phyloP scores from a whole-genome alignment of 37 sponge, comb jelly and placozoan species.

The Beroe forskalii region DNA sequence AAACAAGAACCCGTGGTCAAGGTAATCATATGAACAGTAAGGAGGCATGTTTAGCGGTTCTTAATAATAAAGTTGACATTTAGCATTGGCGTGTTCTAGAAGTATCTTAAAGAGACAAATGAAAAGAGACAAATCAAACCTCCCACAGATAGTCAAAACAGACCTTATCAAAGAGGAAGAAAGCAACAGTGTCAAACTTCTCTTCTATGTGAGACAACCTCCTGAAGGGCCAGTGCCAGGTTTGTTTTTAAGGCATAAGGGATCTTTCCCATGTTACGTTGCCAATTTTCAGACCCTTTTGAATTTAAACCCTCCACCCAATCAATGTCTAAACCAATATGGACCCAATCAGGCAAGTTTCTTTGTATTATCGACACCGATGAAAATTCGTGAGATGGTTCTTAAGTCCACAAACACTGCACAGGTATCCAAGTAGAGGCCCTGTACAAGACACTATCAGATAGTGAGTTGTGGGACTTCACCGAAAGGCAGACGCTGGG shows the following conservation, averaged over 20 bases:
- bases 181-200: not conserved
- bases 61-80: not conserved
- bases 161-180: constrained; percentile 32
- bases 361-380: too few species aligned
- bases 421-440: not conserved
- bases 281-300: too few species aligned
- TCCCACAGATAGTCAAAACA: constrained; percentile 4
- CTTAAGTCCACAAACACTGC: too few species aligned
- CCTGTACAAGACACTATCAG: not conserved
- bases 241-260: too few species aligned
- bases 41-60: too few species aligned
- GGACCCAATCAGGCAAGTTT: too few species aligned
- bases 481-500: not conserved
- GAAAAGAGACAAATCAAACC: not conserved
- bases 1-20: constrained; percentile 24
- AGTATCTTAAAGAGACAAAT: not conserved
- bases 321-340: too few species aligned
- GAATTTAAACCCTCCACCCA: too few species aligned
- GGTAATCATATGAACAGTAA: not conserved
- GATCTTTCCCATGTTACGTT: too few species aligned
- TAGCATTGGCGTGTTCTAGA: not conserved
- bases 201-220: constrained; percentile 38
- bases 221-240: constrained; percentile 21
- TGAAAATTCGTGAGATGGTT: too few species aligned
- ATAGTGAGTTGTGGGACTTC: constrained; percentile 5